Percentiles rank a stretch among this genome's conserved stretches.
phyloP scores from a whole-genome alignment of 2,888 invertebrate genomes.

The Nysson spinosus region DNA sequence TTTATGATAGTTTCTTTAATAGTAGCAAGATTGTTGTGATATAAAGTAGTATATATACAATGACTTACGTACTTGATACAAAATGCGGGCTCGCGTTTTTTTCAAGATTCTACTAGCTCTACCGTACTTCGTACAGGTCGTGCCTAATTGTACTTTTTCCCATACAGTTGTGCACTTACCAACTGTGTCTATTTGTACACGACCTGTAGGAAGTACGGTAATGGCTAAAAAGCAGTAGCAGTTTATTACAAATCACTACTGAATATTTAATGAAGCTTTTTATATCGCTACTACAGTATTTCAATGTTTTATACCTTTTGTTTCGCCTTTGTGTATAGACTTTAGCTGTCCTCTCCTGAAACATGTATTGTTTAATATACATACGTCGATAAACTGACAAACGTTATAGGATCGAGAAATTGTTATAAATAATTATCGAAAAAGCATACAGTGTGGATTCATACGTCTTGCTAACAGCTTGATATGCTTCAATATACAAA shows the following conservation, averaged over 20 bases:
- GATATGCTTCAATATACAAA: too few species aligned
- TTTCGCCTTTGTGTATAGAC: constrained; percentile 76
- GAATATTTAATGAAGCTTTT: constrained; percentile 39
- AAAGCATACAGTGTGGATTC: too few species aligned
- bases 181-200: constrained; percentile 58
- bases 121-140: constrained; percentile 65
- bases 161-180: constrained; percentile 59
- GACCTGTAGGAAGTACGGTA: constrained; percentile 64
- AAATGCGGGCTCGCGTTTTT: constrained; percentile 48
- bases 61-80: constrained; percentile 52
- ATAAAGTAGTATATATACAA: constrained; percentile 30
- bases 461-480: too few species aligned
- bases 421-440: constrained; percentile 2
- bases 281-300: constrained; percentile 20
- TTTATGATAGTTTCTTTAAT: neutral
- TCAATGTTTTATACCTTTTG: constrained; percentile 74
- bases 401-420: neutral
- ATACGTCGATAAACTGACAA: too few species aligned
- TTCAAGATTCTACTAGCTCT: constrained; percentile 58
- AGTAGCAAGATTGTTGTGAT: neutral
- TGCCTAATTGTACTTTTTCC: constrained; percentile 56
- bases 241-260: constrained; percentile 53
- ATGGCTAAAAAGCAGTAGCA: constrained; percentile 61
- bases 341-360: constrained; percentile 72
- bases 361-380: constrained; percentile 51